Conservation (phyloP, 2,888 invertebrate genomes). For the Anagyrus pseudococci region DNA sequence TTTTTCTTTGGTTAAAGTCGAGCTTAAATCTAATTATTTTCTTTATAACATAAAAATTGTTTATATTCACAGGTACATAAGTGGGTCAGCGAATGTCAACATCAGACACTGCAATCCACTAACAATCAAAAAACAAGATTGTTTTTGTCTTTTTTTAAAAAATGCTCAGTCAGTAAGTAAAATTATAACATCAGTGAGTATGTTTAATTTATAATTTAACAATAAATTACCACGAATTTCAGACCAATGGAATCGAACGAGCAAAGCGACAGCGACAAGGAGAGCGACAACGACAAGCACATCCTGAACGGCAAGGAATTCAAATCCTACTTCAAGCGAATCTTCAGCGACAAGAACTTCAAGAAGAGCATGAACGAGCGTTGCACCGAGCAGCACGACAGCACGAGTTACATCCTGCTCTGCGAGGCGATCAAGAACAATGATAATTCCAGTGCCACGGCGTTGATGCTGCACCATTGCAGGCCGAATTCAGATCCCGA, state of each 20-base stretch:
- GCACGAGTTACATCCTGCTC: constrained; percentile 21
- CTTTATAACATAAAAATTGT: too few species aligned
- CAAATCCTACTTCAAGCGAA: constrained; percentile 19
- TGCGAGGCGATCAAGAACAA: constrained; percentile 27
- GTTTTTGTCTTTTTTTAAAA: background rate
- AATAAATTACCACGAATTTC: too few species aligned
- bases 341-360: constrained; percentile 15
- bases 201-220: too few species aligned
- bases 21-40: too few species aligned
- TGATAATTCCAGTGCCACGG: constrained; percentile 15
- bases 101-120: too few species aligned
- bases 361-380: constrained; percentile 21
- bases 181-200: too few species aligned
- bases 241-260: constrained; percentile 7
- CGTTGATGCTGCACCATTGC: constrained; percentile 11
- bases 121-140: too few species aligned
- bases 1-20: too few species aligned
- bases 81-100: too few species aligned
- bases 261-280: constrained; percentile 15
- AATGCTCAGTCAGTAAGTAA: too few species aligned
- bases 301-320: constrained; percentile 7
- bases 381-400: constrained; percentile 9
- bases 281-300: constrained; percentile 13
- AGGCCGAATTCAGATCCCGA: constrained; percentile 13
- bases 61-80: too few species aligned